phyloP scores from a whole-genome alignment of 2,888 invertebrate genomes.

The Eristalis pertinax region DNA sequence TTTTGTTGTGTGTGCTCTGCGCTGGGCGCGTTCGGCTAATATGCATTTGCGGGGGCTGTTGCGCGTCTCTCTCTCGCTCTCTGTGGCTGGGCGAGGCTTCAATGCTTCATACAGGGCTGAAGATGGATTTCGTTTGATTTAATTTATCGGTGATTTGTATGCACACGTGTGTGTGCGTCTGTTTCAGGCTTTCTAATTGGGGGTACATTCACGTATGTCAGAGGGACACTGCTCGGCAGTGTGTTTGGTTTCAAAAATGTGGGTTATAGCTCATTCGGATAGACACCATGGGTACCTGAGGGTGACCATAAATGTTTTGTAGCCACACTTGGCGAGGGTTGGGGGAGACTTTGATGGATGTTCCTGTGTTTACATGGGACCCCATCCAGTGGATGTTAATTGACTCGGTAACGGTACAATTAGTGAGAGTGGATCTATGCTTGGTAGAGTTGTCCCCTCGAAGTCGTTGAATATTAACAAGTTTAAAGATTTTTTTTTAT shows the following conservation, averaged over 20 bases:
- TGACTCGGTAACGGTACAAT: neutral
- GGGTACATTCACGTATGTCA: neutral
- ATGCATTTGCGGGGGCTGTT: too few relatives aligned
- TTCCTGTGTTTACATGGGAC: neutral
- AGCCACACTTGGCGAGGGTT: neutral
- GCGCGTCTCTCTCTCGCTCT: too few relatives aligned
- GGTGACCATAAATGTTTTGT: neutral
- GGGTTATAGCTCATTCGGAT: neutral
- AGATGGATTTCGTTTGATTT: neutral
- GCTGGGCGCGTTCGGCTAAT: neutral
- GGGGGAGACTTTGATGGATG: neutral
- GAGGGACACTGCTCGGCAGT: too few relatives aligned
- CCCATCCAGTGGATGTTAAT: neutral
- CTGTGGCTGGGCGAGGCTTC: too few relatives aligned
- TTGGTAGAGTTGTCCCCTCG: neutral
- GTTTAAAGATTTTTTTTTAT: too few relatives aligned
- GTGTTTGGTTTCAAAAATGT: neutral
- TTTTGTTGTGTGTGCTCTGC: constrained; percentile 5
- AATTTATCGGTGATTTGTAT: neutral
- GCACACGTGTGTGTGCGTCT: neutral
- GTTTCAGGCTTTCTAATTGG: neutral
- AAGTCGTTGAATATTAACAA: too few relatives aligned
- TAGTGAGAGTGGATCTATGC: neutral
- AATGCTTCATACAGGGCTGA: neutral
- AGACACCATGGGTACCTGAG: neutral